A percentile compares a stretch with the other conserved stretches of the same genome.
Evolutionary conservation across 2,888 invertebrate genomes (phyloP).

Genomic region (Ditylenchus weischeri): DNA sequence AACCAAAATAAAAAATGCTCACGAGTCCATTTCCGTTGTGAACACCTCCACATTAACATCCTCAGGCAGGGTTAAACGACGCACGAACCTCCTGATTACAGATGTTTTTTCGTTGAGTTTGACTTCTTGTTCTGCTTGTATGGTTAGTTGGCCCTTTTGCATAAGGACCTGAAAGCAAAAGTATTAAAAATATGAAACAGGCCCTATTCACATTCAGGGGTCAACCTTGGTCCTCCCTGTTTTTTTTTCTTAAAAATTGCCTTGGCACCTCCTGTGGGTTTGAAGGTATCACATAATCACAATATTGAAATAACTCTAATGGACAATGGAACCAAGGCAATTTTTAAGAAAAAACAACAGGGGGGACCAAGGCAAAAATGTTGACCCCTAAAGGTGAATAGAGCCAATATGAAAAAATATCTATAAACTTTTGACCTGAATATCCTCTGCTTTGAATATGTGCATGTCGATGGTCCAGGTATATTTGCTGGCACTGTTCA

Average conservation of each 20-base stretch:
- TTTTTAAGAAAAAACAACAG: too few species aligned
- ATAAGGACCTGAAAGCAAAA: slow-evolving; percentile 12
- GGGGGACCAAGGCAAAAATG: too few species aligned
- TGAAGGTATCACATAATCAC: too few species aligned
- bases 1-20: neutral
- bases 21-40: slow-evolving; percentile 13
- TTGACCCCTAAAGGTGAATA: too few species aligned
- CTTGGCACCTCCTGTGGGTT: too few species aligned
- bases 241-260: too few species aligned
- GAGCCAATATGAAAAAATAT: too few species aligned
- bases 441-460: slow-evolving; percentile 25
- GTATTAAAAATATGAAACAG: neutral
- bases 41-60: slow-evolving; percentile 21
- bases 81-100: slow-evolving; percentile 11
- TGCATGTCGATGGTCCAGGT: slow-evolving; percentile 17
- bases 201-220: too few species aligned
- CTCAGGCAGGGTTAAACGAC: slow-evolving; percentile 17
- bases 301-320: too few species aligned
- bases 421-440: slow-evolving; percentile 13
- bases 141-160: slow-evolving; percentile 16
- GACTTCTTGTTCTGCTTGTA: slow-evolving; percentile 21
- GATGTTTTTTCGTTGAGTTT: slow-evolving; percentile 11
- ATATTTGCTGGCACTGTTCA: slow-evolving; percentile 11
- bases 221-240: too few species aligned
- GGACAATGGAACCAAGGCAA: too few species aligned